Base-by-base conservation (phyloP, 1,140 invertebrate species). In the Venustaconcha ellipsiformis region DNA sequence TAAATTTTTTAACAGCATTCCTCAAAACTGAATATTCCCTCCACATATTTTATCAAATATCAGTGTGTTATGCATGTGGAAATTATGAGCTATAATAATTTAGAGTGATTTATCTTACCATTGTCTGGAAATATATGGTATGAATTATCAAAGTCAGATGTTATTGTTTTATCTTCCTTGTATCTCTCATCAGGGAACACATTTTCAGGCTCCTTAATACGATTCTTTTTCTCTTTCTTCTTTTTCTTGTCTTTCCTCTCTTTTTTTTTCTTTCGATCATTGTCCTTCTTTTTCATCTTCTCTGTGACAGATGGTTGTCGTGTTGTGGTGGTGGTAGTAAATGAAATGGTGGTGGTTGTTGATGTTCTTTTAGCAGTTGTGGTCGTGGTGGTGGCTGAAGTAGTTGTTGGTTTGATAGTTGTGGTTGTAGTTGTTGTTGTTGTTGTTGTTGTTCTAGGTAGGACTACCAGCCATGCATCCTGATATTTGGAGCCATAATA, bases 241-340 rank as follows among this genome's bases (percentile, higher is more conserved):
- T 66, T 77, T 17, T 69, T 72, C 60, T 55, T 71, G 48, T 72
- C 72, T 48, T 58, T 67, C n/a, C 58, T 64, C 20, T 68, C 65
- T 56, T 76, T 76, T 12, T 73, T 58, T 56, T 69, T 67, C 14
- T 73, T 55, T 26, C 65, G 58, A 12, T 77, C 72, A 23, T 59
- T 77, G 60, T 77, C 67, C 58, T 77, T 72, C 26, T 77, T 58
- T 17, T 72, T 62, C 18, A 70, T 67, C 37, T 65, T 72, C 58
- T 72, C 37, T 26, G 37, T 67, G 17, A 30, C 26, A 18, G 37
- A 11, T 37, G 18, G 18, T 55, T 57, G 17, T 18, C 55, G 20
- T 48, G 37, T 67, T 18, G 37, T n/a, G 12, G 37, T 67, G 15
- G 37, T 70, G 15, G 37, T 57, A 23, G 37, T 30, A 23, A 15